These are phyloP conservation scores for Montipora cactus DNA, from an alignment of 64 coral and sea anemone genomes.

Conservation along the genomic window DNA sequence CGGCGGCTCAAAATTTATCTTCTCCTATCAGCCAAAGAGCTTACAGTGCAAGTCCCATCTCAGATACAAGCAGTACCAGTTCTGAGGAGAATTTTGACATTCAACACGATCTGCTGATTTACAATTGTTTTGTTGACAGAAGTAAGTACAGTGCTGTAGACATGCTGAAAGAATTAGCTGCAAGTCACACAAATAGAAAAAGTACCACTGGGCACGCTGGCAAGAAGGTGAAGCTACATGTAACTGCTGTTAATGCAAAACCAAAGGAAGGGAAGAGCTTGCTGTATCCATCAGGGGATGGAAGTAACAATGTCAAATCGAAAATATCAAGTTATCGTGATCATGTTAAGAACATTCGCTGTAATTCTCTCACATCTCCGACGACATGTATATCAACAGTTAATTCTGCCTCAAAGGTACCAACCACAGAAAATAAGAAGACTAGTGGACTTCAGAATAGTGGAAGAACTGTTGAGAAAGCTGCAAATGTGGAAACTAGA, in stretches of 20 bases:
- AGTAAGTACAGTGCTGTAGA: conserved; percentile 76
- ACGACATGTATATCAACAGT: conserved; percentile 10
- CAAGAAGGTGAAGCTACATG: neutral
- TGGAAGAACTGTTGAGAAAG: neutral
- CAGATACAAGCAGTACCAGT: conserved; percentile 31
- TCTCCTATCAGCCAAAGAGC: conserved; percentile 26
- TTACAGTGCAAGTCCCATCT: conserved; percentile 25
- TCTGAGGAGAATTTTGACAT: conserved; percentile 26
- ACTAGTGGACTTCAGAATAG: neutral
- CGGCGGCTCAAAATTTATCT: neutral
- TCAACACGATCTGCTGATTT: conserved; percentile 39
- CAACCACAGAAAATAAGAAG: neutral
- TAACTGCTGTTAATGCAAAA: neutral
- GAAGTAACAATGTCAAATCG: neutral
- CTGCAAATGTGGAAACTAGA: neutral
- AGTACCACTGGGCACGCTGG: neutral
- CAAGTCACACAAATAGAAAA: conserved; percentile 8
- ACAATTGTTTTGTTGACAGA: conserved; percentile 31
- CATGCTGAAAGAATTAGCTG: conserved; percentile 68
- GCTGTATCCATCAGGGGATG: neutral
- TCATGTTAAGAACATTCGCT: conserved; percentile 48
- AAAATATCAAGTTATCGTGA: conserved; percentile 31
- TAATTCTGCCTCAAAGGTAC: conserved; percentile 3
- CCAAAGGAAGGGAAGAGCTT: neutral
- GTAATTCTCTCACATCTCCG: neutral